Percentiles rank a stretch among this genome's conserved stretches.
Conservation (phyloP, 2,113 vertebrate species). For the Smithornis capensis region DNA sequence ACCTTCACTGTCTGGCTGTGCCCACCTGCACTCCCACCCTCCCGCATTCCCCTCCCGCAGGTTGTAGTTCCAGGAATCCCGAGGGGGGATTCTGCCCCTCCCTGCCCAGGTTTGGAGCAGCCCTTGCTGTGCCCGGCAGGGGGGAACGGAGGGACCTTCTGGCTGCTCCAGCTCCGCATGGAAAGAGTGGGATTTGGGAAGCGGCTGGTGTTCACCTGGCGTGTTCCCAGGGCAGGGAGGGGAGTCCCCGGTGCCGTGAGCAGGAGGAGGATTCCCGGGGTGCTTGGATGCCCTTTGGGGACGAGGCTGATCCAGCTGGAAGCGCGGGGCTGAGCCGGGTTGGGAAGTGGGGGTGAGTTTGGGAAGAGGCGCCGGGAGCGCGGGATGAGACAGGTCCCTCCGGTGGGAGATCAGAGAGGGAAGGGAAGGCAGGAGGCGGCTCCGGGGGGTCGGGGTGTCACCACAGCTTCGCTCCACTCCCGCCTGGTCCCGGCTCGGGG, state of each 20-base stretch:
- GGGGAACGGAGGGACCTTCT: neutral
- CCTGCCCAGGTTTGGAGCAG: neutral
- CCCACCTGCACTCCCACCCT: neutral
- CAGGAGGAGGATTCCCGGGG: neutral
- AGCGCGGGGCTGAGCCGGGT: neutral
- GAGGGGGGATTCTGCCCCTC: neutral
- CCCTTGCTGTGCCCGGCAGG: neutral
- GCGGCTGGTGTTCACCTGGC: rapidly evolving
- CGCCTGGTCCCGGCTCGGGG: neutral
- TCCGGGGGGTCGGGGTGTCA: neutral
- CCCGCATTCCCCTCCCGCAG: neutral
- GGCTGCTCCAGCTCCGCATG: neutral
- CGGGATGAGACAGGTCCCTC: neutral
- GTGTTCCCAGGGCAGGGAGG: neutral
- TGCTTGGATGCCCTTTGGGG: rapidly evolving
- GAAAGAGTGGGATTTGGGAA: neutral
- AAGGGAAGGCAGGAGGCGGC: neutral
- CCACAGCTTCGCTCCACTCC: slow-evolving; percentile 21
- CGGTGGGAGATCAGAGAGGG: neutral
- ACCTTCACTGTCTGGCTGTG: slow-evolving; percentile 1
- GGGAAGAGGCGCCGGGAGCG: neutral
- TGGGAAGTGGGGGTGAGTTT: neutral
- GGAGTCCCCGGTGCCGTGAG: neutral
- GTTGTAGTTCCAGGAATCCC: neutral
- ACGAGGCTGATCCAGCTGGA: neutral